Percentiles rank a stretch among this genome's conserved stretches.
These are phyloP conservation scores for Sebastes fasciatus DNA, from an alignment of 2,113 vertebrate genomes.

Conservation along the genomic window DNA sequence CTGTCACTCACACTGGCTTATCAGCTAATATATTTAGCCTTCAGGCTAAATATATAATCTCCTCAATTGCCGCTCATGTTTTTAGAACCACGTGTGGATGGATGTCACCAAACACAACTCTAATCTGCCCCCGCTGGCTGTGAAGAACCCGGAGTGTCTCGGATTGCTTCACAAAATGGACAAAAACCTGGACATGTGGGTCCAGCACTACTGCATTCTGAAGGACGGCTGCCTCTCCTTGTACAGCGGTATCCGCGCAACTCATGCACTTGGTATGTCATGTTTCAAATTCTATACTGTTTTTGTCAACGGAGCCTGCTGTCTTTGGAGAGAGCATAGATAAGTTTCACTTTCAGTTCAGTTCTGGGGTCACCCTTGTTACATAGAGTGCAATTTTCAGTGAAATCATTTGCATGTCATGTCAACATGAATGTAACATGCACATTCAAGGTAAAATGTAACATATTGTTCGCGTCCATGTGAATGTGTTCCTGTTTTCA, in stretches of 20 bases:
- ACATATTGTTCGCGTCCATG: too few relatives aligned
- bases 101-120: constrained; percentile 92
- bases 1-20: neutral
- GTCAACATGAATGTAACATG: too few relatives aligned
- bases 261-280: constrained; percentile 86
- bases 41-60: neutral
- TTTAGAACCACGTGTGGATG: constrained; percentile 92
- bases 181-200: constrained; percentile 85
- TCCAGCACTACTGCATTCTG: constrained; percentile 90
- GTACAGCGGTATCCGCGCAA: constrained; percentile 89
- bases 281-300: neutral
- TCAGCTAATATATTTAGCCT: neutral
- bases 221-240: constrained; percentile 93
- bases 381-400: too few relatives aligned
- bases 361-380: too few relatives aligned
- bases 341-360: too few relatives aligned
- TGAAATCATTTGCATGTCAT: too few relatives aligned
- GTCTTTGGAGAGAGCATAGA: too few relatives aligned
- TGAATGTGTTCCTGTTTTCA: too few relatives aligned
- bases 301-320: too few relatives aligned
- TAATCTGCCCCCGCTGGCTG: constrained; percentile 90
- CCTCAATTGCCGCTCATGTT: constrained; percentile 32
- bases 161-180: constrained; percentile 91
- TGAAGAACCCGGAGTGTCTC: constrained; percentile 91
- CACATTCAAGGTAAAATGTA: too few relatives aligned